Evolutionary conservation across 2,797 vertebrate species (phyloP).

Genomic region (Falco biarmicus): DNA sequence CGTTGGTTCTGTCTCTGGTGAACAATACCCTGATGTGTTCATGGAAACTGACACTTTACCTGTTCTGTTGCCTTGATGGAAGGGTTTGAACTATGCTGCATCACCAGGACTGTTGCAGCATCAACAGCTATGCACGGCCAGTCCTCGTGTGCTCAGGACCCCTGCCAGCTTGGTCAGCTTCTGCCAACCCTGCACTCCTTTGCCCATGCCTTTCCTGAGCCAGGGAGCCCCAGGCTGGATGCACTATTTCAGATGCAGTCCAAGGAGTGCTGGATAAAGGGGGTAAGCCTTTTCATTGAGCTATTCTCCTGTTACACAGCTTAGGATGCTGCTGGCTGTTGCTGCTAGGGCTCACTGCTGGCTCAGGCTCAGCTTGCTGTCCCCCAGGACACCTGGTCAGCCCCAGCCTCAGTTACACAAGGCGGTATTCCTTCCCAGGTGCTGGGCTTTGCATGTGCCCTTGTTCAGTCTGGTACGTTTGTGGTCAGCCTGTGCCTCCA

Average conservation of each 20-base stretch:
- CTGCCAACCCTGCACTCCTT: neutral
- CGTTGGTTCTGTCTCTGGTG: neutral
- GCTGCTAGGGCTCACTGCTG: neutral
- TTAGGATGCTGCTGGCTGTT: neutral
- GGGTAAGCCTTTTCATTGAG: neutral
- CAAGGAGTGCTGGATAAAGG: neutral
- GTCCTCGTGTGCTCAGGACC: neutral
- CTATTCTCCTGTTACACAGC: neutral
- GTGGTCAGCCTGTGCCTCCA: neutral
- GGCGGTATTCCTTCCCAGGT: neutral
- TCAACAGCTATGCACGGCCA: fast-evolving
- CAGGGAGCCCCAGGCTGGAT: neutral
- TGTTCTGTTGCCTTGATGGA: neutral
- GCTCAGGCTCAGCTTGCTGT: neutral
- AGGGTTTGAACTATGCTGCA: neutral
- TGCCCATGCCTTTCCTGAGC: neutral
- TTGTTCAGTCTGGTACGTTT: neutral
- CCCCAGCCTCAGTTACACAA: neutral
- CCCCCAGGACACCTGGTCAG: neutral
- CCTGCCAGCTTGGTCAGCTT: neutral
- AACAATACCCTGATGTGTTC: neutral
- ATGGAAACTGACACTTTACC: neutral
- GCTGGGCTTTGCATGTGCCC: fast-evolving
- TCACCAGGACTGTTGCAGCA: neutral
- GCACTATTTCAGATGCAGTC: neutral